Evolutionary conservation across 2,113 vertebrate species (phyloP).

Genomic region (Lampris megalopsis): DNA sequence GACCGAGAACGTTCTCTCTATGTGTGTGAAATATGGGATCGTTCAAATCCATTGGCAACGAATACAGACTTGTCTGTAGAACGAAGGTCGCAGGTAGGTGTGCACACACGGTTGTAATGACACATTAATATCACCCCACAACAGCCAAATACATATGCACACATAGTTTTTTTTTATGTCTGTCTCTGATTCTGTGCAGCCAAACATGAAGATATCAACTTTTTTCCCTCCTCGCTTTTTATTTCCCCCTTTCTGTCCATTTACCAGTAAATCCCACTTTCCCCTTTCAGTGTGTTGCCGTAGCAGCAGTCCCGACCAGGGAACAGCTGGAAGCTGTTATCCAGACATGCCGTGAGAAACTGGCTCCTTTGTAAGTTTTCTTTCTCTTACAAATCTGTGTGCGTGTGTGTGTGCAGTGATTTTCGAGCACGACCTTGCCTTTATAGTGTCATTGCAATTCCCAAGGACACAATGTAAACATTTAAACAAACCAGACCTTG

Average conservation of each 20-base stretch:
- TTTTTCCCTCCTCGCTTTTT: conserved; percentile 64
- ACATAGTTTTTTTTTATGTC: conserved; percentile 7
- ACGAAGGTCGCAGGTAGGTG: too few species aligned
- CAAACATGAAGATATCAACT: conserved; percentile 20
- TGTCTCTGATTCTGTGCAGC: conserved; percentile 17
- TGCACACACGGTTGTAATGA: too few species aligned
- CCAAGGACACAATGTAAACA: conserved; percentile 32
- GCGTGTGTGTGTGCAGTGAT: conserved; percentile 24
- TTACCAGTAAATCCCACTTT: conserved; percentile 82
- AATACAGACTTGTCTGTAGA: too few species aligned
- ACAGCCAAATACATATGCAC: conserved; percentile 6
- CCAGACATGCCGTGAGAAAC: conserved; percentile 84
- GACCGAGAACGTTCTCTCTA: too few species aligned
- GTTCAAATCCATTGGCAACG: too few species aligned
- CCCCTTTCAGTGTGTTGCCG: conserved; percentile 73
- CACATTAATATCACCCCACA: too few species aligned
- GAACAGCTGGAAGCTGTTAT: conserved; percentile 89
- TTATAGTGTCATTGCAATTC: conserved; percentile 52
- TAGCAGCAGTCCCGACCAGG: conserved; percentile 53
- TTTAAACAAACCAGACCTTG: conserved; percentile 28
- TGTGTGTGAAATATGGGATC: too few species aligned
- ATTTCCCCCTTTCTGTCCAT: conserved; percentile 54
- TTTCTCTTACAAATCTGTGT: conserved; percentile 40
- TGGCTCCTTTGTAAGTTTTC: conserved; percentile 48
- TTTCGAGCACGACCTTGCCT: conserved; percentile 37